Conservation (phyloP, 2,888 invertebrate genomes). For the Willowsia nigromaculata region DNA sequence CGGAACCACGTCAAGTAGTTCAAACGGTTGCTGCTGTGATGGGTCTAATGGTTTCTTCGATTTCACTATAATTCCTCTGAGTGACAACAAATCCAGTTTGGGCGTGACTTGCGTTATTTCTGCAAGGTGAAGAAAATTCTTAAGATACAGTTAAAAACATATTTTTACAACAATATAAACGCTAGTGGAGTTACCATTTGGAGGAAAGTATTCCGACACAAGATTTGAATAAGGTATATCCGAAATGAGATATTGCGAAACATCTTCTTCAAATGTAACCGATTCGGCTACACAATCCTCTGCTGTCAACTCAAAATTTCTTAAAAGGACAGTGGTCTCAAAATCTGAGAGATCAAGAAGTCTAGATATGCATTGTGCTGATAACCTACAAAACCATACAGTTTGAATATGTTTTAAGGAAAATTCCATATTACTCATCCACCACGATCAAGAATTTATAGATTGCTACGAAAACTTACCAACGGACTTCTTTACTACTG, state of each 20-base stretch:
- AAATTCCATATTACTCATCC: neutral
- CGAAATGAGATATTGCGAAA: neutral
- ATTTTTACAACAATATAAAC: neutral
- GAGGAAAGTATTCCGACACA: constrained; percentile 42
- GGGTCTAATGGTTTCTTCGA: constrained; percentile 34
- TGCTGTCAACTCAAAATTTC: neutral
- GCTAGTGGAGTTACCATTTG: neutral
- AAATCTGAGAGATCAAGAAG: constrained; percentile 53
- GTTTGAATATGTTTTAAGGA: neutral
- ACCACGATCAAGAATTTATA: neutral
- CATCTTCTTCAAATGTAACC: constrained; percentile 19
- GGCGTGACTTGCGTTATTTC: constrained; percentile 46
- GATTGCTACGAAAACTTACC: constrained; percentile 34
- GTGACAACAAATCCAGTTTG: constrained; percentile 46
- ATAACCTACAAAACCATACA: neutral
- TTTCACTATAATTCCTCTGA: constrained; percentile 70
- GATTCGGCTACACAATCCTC: constrained; percentile 1
- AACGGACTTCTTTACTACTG: constrained; percentile 37
- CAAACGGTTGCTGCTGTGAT: constrained; percentile 31
- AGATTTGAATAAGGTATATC: neutral
- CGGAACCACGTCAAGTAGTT: constrained; percentile 40
- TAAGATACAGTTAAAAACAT: neutral
- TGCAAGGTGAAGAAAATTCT: neutral
- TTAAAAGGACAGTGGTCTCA: neutral
- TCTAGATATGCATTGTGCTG: constrained; percentile 39